A percentile compares a stretch with the other conserved stretches of the same genome.
These are phyloP conservation scores for Drosophila paranaensis DNA, from an alignment of 2,888 invertebrate species.

Conservation along the genomic window DNA sequence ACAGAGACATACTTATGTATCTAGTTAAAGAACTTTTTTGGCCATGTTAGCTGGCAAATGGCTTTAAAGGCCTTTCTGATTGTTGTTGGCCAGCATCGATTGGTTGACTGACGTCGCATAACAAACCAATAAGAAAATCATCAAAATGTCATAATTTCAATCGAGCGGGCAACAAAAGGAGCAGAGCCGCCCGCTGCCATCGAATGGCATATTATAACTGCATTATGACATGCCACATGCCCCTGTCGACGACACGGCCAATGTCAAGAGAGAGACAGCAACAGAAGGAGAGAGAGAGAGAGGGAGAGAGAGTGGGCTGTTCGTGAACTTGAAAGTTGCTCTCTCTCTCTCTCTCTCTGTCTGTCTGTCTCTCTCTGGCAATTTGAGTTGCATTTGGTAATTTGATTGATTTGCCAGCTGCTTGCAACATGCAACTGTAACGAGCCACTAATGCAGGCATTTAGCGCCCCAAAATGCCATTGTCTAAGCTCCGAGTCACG, in stretches of 20 bases:
- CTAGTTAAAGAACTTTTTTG: constrained; percentile 12
- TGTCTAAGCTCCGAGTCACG: constrained; percentile 11
- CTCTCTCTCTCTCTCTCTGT: neutral
- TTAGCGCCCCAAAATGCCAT: constrained; percentile 55
- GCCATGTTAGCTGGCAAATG: too few species aligned
- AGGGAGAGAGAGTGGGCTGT: constrained; percentile 4
- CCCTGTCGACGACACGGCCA: constrained; percentile 39
- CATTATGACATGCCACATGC: constrained; percentile 78
- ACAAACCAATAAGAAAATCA: constrained; percentile 83
- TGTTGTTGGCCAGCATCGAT: constrained; percentile 24
- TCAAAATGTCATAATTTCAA: constrained; percentile 83
- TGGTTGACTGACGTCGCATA: constrained; percentile 62
- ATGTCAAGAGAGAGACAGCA: constrained; percentile 19
- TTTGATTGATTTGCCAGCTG: constrained; percentile 75
- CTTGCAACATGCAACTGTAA: constrained; percentile 72
- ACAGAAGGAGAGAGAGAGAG: neutral
- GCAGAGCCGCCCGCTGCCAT: constrained; percentile 34
- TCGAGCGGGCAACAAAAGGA: constrained; percentile 29
- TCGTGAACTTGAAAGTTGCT: constrained; percentile 66
- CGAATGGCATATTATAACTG: constrained; percentile 75
- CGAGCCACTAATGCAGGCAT: constrained; percentile 76
- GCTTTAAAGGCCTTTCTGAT: constrained; percentile 33
- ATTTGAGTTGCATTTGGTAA: constrained; percentile 52
- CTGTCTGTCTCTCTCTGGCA: constrained; percentile 18
- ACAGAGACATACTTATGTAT: neutral